phyloP scores from a whole-genome alignment of 1,140 invertebrate genomes.

The Armadillidium nasatum region DNA sequence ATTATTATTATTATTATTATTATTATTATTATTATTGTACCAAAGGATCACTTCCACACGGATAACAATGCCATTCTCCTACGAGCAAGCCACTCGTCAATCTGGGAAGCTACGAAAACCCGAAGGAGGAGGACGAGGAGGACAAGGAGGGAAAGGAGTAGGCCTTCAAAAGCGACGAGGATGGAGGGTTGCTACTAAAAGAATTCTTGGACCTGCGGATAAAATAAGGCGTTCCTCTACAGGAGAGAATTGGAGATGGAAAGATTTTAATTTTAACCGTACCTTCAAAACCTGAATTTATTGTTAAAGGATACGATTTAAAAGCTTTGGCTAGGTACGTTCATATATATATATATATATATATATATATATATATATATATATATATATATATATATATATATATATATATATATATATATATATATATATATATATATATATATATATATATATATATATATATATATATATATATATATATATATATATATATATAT shows the following conservation, averaged over 20 bases:
- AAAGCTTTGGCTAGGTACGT: slow-evolving; percentile 45
- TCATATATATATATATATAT: slow-evolving; percentile 1
- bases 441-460: background rate
- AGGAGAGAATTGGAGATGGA: background rate
- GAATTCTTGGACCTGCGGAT: background rate
- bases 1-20: background rate
- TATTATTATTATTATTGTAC: too few relatives aligned
- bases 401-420: slow-evolving; percentile 12
- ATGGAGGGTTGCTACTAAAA: slow-evolving; percentile 18
- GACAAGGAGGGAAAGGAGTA: slow-evolving; percentile 4
- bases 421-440: too few relatives aligned
- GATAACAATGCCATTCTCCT: background rate
- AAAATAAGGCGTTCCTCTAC: too few relatives aligned
- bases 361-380: background rate
- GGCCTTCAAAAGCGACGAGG: slow-evolving; percentile 7
- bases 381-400: slow-evolving; percentile 7
- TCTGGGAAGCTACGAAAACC: too few relatives aligned
- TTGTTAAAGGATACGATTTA: slow-evolving; percentile 46
- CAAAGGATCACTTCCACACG: slow-evolving; percentile 17
- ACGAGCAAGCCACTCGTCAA: background rate
- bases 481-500: too few relatives aligned
- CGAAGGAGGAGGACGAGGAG: background rate
- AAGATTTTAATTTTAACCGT: slow-evolving; percentile 44
- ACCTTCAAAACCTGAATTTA: slow-evolving; percentile 39
- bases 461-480: background rate